Percentiles rank a stretch among this genome's conserved stretches.
Evolutionary conservation across 2,113 vertebrate species (phyloP).

Genomic region (Prionailurus bengalensis): DNA sequence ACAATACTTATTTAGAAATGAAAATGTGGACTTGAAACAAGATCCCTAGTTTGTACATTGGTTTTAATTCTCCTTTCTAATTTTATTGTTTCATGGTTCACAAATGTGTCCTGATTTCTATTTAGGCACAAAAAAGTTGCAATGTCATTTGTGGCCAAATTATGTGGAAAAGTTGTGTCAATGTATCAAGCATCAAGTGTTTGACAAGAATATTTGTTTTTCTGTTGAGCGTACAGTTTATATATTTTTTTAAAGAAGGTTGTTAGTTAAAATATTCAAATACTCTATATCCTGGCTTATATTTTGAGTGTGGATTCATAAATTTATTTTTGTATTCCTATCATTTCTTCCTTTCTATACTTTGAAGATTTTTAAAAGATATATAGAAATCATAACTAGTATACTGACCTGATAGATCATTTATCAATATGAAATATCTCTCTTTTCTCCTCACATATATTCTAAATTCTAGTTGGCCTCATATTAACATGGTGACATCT

Average conservation of each 20-base stretch:
- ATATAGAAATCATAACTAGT: not conserved
- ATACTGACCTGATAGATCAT: not conserved
- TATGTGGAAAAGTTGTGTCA: not conserved
- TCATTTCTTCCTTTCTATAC: not conserved
- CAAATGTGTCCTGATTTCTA: not conserved
- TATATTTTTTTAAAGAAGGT: not conserved
- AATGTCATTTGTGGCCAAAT: not conserved
- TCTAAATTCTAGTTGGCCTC: not conserved
- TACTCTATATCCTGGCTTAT: not conserved
- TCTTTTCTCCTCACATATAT: not conserved
- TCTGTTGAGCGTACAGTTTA: not conserved
- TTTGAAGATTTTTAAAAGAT: not conserved
- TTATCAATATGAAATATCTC: not conserved
- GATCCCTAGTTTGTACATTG: not conserved
- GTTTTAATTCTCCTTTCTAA: not conserved
- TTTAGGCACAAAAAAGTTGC: not conserved
- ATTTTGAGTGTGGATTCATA: not conserved
- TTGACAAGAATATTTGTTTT: not conserved
- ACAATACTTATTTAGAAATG: not conserved
- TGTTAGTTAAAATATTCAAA: not conserved
- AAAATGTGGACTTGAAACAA: not conserved
- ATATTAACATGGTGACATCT: not conserved
- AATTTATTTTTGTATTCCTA: not conserved
- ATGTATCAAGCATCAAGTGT: not conserved
- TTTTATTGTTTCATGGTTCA: not conserved